Conservation (phyloP, 1,140 invertebrate genomes). For the Chionoecetes opilio region DNA sequence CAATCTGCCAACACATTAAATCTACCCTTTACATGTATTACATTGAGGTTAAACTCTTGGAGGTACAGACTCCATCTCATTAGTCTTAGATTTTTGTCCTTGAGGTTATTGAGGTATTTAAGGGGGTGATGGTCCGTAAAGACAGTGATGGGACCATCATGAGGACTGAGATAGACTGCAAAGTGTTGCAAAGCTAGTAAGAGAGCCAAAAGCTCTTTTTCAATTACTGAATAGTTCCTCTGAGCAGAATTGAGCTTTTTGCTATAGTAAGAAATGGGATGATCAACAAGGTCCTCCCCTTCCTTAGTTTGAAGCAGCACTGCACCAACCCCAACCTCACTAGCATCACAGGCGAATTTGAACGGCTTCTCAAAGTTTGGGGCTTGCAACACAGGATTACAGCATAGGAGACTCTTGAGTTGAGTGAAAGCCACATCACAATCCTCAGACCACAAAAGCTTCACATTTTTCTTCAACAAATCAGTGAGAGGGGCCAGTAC, state of each 20-base stretch:
- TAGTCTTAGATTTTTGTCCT: background rate
- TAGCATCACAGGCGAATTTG: too few relatives aligned
- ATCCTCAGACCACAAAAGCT: background rate
- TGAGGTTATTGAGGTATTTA: background rate
- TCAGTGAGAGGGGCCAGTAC: background rate
- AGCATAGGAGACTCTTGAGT: background rate
- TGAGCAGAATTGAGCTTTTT: conserved; percentile 44
- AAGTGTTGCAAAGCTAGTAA: background rate
- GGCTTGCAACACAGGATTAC: background rate
- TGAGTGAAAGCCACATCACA: background rate
- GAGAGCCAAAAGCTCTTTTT: conserved; percentile 30
- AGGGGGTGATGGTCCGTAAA: background rate
- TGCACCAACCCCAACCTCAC: background rate
- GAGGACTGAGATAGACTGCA: background rate
- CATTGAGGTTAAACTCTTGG: background rate
- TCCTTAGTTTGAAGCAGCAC: background rate
- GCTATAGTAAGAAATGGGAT: conserved; percentile 27
- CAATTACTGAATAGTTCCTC: conserved; percentile 31
- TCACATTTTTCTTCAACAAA: background rate
- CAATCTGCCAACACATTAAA: background rate
- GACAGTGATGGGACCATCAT: background rate
- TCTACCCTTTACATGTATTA: background rate
- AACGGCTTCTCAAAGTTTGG: background rate
- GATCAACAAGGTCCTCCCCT: background rate
- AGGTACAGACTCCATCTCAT: background rate